Base-by-base conservation (phyloP, 2,113 vertebrate genomes). In the Ranitomeya variabilis region DNA sequence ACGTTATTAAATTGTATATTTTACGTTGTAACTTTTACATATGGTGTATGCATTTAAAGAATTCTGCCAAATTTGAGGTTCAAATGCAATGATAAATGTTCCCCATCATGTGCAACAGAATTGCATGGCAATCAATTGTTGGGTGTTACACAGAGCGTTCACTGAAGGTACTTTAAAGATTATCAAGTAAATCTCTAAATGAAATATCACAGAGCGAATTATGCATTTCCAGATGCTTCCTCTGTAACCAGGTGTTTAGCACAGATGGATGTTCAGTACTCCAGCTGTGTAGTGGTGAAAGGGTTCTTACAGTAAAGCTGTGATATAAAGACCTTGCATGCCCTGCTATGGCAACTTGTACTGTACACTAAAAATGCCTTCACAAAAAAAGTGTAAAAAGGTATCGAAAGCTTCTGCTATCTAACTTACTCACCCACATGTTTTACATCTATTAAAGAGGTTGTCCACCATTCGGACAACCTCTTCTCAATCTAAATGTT, bases 231-330 rank as follows among this genome's bases (percentile, higher is more conserved):
- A 84, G 82, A 84, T 71, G 82, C 82, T 71, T 51, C 51, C 14
- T 16, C 64, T 55, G 18, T 26, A 71, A 13, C 64, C 82, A 84
- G 82, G 82, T 84, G 82, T 55, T 45, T 21, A 4, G 62, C 45
- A 69, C 81, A 83, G 62, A 83, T 83, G 81, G 81, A 64, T 52
- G 45, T 19, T 6, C 31, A 23, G 19, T 54, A 45, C 37, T 66
- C 64, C 82, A 84, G 64, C 82, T 84, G 82, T 84, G n/a, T 23
- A 21, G 62, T 23, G 81, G 37, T 54, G 64, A 84, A 84, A 84
- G 64, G 51, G 12, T 54, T 71, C 64, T 55, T 54, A 55, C 64
- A 18, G 11, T 10, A 84, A 67, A 84, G 21, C 45, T 84, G 9
- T 54, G 45, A 54, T 67, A 14, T 69, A 18, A 52, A 55, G 51